These are phyloP conservation scores for Cossypha polioptera DNA, from an alignment of 2,797 vertebrate genomes.

Conservation along the genomic window DNA sequence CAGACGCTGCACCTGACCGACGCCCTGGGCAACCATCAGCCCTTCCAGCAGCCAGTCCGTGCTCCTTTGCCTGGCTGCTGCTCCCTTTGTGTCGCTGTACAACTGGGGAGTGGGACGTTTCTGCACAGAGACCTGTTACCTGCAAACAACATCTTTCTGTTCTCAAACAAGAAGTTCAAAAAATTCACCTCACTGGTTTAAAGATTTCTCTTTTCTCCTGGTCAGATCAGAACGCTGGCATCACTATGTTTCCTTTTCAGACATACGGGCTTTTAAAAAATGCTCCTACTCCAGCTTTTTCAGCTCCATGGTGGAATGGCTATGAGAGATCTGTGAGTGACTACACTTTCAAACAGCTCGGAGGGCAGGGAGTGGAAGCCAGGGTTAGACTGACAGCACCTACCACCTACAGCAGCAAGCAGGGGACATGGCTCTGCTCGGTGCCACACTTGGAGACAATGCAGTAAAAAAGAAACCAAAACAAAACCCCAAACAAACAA, in stretches of 20 bases:
- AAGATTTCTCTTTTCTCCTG: background rate
- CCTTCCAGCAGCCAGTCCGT: accelerated
- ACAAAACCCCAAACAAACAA: background rate
- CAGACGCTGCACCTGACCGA: accelerated
- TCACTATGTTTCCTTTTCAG: accelerated
- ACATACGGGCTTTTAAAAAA: background rate
- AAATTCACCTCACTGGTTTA: background rate
- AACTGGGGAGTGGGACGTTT: accelerated
- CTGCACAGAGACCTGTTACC: background rate
- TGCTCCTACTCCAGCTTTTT: constrained; percentile 8
- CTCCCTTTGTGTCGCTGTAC: background rate
- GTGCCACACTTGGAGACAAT: background rate
- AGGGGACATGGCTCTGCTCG: background rate
- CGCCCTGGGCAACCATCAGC: accelerated
- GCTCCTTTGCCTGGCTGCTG: background rate
- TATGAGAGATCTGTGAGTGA: background rate
- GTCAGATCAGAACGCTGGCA: background rate
- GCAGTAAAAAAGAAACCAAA: background rate
- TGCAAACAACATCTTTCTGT: constrained; percentile 5
- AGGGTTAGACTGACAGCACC: background rate
- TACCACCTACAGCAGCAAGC: constrained; percentile 49
- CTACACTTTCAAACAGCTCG: background rate
- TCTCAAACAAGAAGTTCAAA: background rate
- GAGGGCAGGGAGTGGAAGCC: background rate
- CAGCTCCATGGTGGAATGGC: background rate